Conservation (phyloP, 2,113 vertebrate genomes). For the Notothenia coriiceps region DNA sequence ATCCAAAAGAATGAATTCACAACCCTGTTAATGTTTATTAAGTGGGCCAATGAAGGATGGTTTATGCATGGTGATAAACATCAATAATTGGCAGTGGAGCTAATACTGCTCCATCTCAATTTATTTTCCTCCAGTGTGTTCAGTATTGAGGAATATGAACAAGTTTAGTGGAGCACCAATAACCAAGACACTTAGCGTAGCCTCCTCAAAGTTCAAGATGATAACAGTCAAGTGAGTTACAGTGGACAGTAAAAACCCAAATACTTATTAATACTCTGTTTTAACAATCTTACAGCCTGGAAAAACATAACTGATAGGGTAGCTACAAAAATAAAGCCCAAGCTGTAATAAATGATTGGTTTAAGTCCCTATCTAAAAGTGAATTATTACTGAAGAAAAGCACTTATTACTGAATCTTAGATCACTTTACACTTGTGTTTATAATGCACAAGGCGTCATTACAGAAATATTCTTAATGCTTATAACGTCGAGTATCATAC, state of each 20-base stretch:
- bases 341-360: too few relatives aligned
- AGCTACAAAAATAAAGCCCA: not conserved
- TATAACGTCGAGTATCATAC: too few relatives aligned
- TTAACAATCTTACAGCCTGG: not conserved
- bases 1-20: conserved; percentile 12
- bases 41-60: not conserved
- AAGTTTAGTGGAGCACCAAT: not conserved
- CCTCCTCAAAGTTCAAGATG: not conserved
- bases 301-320: not conserved
- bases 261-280: not conserved
- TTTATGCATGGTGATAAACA: conserved; percentile 6
- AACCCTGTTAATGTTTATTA: conserved; percentile 3
- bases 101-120: not conserved
- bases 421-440: too few relatives aligned
- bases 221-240: not conserved
- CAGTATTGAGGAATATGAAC: not conserved
- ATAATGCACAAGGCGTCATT: too few relatives aligned
- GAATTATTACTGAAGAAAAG: too few relatives aligned
- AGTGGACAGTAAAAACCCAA: not conserved
- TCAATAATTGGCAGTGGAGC: conserved; percentile 4
- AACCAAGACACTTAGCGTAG: not conserved
- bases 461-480: too few relatives aligned
- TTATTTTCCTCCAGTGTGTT: not conserved
- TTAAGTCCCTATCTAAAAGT: too few relatives aligned
- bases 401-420: too few relatives aligned